These are phyloP conservation scores for Pseudomyrmex concolor DNA, from an alignment of 1,140 invertebrate genomes.

Conservation along the genomic window DNA sequence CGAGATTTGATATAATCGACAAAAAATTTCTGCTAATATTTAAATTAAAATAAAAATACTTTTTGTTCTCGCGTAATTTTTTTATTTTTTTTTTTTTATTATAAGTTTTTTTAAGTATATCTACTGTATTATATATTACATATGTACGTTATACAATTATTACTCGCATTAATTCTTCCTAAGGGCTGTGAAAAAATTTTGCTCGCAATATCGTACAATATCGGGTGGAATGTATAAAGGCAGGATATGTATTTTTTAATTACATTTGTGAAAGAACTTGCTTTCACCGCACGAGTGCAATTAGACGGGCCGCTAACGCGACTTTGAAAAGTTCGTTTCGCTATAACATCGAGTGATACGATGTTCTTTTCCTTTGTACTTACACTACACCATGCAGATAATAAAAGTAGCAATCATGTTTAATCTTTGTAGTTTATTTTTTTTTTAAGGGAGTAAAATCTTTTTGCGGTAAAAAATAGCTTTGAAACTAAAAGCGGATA, in stretches of 20 bases:
- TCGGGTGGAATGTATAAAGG: background rate
- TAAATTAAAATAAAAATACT: too few species aligned
- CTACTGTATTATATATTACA: too few species aligned
- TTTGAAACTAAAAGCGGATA: background rate
- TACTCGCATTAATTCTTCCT: background rate
- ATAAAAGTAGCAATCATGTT: slow-evolving; percentile 39
- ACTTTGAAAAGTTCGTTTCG: slow-evolving; percentile 60
- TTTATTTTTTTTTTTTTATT: background rate
- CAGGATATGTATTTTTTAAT: slow-evolving; percentile 59
- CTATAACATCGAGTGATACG: background rate
- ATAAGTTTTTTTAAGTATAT: too few species aligned
- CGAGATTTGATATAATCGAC: too few species aligned
- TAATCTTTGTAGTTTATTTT: slow-evolving; percentile 7
- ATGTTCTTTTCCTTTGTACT: slow-evolving; percentile 27
- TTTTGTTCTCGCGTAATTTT: background rate
- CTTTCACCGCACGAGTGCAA: slow-evolving; percentile 56
- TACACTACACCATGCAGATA: background rate
- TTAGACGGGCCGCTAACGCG: slow-evolving; percentile 63
- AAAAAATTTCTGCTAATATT: too few species aligned
- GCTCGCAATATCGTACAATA: background rate
- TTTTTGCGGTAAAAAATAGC: background rate
- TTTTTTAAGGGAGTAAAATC: slow-evolving; percentile 12
- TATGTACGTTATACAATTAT: background rate
- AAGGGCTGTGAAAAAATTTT: background rate
- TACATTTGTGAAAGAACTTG: slow-evolving; percentile 48